Evolutionary conservation across 2,888 invertebrate genomes (phyloP), one percentile per base, ranked within the genome.

Genomic region (Cylloceria caligata): DNA sequence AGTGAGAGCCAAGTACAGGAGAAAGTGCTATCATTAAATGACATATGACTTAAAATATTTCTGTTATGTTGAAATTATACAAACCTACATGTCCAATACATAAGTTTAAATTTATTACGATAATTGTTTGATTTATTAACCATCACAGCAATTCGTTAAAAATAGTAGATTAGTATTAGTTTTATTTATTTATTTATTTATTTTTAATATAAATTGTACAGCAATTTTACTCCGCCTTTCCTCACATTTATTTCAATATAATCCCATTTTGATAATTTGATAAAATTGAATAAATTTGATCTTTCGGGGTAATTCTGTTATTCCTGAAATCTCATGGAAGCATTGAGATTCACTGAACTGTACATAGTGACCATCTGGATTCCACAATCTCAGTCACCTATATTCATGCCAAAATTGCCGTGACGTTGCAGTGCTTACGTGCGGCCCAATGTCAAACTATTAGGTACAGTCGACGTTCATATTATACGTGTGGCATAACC

Each of bases 361-460:
- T 57, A 49, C 13, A 45, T 42, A 24, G 19, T 47, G 80, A 49
- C 47, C 83, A 83, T 83, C 83, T 83, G 83, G 72, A 39, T 5
- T 57, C 30, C 30, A 52, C 21, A 52, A 11, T 52, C 16, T 34
- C 34, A 52, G 24, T 11, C 24, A 13, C 52, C 13, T 16, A n/a
- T n/a, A 5, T 6, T 16, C 45, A 5, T 45, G 45, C 16, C 3
- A 16, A 45, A 3, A 45, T 45, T 45, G 45, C n/a, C 45, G n/a
- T n/a, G 45, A 30, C 30, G 5, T 30, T 30, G 3, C 30, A 30
- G 30, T 5, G 3, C 6, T 45, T 45, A 45, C 16, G 16, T 45
- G 16, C 45, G 45, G n/a, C 16, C 45, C 2, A 45, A 4, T 16
- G 16, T 45, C 45, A 16, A 2, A n/a, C 45, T 45, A 16, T 16